Percentiles rank a stretch among this genome's conserved stretches.
Evolutionary conservation across 2,888 invertebrate genomes (phyloP).

Genomic region (Protonemura montana): DNA sequence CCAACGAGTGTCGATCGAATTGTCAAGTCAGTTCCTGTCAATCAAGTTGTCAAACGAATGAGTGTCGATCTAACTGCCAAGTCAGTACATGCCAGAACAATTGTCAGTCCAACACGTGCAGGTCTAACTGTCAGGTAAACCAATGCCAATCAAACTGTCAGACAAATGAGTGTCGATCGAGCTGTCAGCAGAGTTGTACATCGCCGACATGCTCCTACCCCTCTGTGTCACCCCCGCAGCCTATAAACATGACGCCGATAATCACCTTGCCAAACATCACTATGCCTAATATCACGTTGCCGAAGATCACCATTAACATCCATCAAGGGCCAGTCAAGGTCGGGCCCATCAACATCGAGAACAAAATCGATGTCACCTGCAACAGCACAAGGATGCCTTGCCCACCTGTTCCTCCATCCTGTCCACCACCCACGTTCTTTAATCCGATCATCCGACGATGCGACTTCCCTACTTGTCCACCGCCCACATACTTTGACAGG

Average conservation of each 20-base stretch:
- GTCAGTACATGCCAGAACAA: not conserved
- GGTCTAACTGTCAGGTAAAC: not conserved
- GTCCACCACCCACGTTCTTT: not conserved
- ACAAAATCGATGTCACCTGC: not conserved
- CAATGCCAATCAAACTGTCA: not conserved
- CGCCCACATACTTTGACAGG: not conserved
- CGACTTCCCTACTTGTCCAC: not conserved
- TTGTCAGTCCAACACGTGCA: not conserved
- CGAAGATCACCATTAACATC: conserved; percentile 44
- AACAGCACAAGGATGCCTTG: not conserved
- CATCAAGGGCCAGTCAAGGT: conserved; percentile 37
- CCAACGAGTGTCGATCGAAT: not conserved
- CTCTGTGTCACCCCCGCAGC: not conserved
- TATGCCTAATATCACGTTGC: conserved; percentile 43
- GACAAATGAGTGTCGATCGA: not conserved
- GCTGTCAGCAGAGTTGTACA: not conserved
- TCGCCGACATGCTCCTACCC: not conserved
- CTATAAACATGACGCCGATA: not conserved
- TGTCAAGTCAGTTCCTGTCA: not conserved
- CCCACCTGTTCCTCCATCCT: not conserved
- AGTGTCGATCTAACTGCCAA: conserved; percentile 2
- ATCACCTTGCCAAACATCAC: not conserved
- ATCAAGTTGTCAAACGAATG: not conserved
- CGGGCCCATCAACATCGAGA: conserved; percentile 7
- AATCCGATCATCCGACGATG: not conserved